These are phyloP conservation scores for Boleophthalmus pectinirostris DNA, from an alignment of 2,113 vertebrate species.

Conservation along the genomic window DNA sequence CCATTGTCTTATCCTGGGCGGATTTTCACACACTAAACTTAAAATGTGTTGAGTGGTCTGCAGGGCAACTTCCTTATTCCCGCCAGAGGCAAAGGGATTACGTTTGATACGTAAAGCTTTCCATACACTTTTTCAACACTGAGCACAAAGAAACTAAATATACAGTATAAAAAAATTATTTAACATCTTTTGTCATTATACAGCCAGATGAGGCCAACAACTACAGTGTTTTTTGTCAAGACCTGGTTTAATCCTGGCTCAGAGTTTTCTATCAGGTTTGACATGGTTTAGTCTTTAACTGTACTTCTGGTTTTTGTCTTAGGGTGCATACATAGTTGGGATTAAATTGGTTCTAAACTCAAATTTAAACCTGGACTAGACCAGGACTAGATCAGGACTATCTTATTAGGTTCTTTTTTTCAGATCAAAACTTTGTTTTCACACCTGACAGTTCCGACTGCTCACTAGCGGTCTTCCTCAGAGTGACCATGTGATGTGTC, in stretches of 20 bases:
- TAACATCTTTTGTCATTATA: not conserved
- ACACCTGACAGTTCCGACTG: too few relatives aligned
- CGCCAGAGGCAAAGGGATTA: slow-evolving; percentile 74
- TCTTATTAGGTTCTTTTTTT: too few relatives aligned
- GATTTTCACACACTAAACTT: slow-evolving; percentile 75
- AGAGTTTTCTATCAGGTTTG: not conserved
- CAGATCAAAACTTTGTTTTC: too few relatives aligned
- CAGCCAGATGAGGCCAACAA: not conserved
- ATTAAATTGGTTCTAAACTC: too few relatives aligned
- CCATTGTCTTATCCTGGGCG: slow-evolving; percentile 69
- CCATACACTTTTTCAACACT: slow-evolving; percentile 56
- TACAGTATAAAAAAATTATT: slow-evolving; percentile 2
- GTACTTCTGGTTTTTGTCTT: too few relatives aligned
- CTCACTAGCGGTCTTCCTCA: too few relatives aligned
- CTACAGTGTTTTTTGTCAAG: not conserved
- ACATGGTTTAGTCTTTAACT: too few relatives aligned
- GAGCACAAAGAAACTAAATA: slow-evolving; percentile 43
- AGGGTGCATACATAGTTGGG: too few relatives aligned
- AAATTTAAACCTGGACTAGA: too few relatives aligned
- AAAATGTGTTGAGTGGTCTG: slow-evolving; percentile 70
- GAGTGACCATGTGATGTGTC: too few relatives aligned
- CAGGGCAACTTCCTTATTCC: slow-evolving; percentile 68
- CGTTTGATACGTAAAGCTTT: slow-evolving; percentile 61
- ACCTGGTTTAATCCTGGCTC: not conserved
- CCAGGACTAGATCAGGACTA: too few relatives aligned